Conservation (phyloP, 2,797 vertebrate genomes). For the Luscinia luscinia region DNA sequence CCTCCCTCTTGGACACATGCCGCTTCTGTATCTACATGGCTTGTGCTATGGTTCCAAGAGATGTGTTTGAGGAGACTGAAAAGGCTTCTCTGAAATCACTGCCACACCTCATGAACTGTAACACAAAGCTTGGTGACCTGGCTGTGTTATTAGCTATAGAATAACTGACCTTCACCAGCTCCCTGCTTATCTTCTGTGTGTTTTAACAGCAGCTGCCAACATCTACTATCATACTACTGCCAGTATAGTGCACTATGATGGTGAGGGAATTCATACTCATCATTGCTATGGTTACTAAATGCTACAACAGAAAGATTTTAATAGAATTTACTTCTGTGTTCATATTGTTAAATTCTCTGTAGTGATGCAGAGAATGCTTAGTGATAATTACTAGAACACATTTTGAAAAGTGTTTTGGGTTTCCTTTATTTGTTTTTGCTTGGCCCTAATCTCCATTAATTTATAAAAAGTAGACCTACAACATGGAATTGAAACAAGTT, state of each 20-base stretch:
- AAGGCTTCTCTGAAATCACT: neutral
- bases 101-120: neutral
- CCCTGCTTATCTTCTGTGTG: neutral
- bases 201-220: neutral
- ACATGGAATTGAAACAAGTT: neutral
- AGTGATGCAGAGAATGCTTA: neutral
- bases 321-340: neutral
- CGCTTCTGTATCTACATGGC: neutral
- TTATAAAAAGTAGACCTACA: neutral
- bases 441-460: neutral
- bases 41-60: neutral
- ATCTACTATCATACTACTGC: neutral
- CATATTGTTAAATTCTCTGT: neutral
- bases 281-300: constrained; percentile 44
- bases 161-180: neutral
- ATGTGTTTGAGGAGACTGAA: neutral
- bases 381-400: neutral
- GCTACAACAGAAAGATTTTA: neutral
- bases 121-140: neutral
- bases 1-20: neutral
- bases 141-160: neutral
- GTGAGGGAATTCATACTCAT: neutral
- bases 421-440: neutral
- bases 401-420: neutral
- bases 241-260: neutral